Evolutionary conservation across 2,888 invertebrate species (phyloP).

Genomic region (Megaustenia siamemsis): DNA sequence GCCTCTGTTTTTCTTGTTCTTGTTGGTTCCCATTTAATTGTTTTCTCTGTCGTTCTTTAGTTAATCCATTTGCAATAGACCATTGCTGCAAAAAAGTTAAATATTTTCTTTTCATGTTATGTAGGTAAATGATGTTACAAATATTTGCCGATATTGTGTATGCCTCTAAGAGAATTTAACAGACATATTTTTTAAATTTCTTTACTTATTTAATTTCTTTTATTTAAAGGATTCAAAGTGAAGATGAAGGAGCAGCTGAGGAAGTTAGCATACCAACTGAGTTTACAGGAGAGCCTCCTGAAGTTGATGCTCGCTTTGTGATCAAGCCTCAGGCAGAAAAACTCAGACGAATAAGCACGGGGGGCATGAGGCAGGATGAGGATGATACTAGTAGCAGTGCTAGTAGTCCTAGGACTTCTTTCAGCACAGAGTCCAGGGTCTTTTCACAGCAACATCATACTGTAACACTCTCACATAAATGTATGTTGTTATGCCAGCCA

Average conservation of each 20-base stretch:
- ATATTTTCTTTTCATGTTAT: too few relatives aligned
- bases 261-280: slow-evolving; percentile 68
- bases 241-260: slow-evolving; percentile 54
- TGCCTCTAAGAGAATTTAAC: too few relatives aligned
- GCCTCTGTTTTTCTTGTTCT: too few relatives aligned
- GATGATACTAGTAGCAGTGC: slow-evolving; percentile 49
- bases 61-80: too few relatives aligned
- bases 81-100: too few relatives aligned
- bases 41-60: too few relatives aligned
- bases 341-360: slow-evolving; percentile 87
- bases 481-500: neutral
- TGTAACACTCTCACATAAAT: slow-evolving; percentile 32
- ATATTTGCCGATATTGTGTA: too few relatives aligned
- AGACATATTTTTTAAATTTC: neutral
- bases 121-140: too few relatives aligned
- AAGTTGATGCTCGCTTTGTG: slow-evolving; percentile 67
- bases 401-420: slow-evolving; percentile 52
- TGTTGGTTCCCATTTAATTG: too few relatives aligned
- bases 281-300: slow-evolving; percentile 75
- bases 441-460: slow-evolving; percentile 32
- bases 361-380: slow-evolving; percentile 84
- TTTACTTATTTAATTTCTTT: neutral
- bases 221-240: slow-evolving; percentile 58
- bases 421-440: slow-evolving; percentile 44
- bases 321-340: slow-evolving; percentile 78